A percentile compares a stretch with the other conserved stretches of the same genome.
phyloP scores from a whole-genome alignment of 2,888 invertebrate species.

The Digitonthophagus gazella region DNA sequence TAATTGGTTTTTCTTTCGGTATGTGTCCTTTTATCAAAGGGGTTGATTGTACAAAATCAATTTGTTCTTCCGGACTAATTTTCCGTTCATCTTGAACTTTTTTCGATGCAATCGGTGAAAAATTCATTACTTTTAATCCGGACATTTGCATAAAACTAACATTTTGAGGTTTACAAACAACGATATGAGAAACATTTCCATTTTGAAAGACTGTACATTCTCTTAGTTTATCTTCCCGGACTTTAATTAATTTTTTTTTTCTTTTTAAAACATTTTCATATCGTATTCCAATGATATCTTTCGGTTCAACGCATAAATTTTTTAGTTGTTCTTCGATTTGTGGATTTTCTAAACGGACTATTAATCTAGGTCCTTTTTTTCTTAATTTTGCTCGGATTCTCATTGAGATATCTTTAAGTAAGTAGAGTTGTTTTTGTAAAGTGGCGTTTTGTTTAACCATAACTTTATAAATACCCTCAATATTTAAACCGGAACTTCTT shows the following conservation, averaged over 20 bases:
- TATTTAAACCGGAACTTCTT: constrained; percentile 64
- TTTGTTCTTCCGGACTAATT: constrained; percentile 15
- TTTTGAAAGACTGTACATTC: constrained; percentile 53
- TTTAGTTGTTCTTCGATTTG: constrained; percentile 48
- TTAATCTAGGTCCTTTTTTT: constrained; percentile 49
- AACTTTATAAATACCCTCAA: constrained; percentile 78
- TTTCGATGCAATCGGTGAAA: constrained; percentile 33
- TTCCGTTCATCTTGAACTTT: constrained; percentile 8
- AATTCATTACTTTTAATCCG: constrained; percentile 29
- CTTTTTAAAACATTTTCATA: constrained; percentile 43
- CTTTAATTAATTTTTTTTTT: constrained; percentile 48
- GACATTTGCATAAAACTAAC: constrained; percentile 38
- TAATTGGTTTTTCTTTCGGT: neutral
- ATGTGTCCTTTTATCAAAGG: constrained; percentile 27
- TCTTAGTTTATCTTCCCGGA: constrained; percentile 56
- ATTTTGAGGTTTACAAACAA: constrained; percentile 54
- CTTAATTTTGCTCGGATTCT: constrained; percentile 47
- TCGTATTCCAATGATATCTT: constrained; percentile 50
- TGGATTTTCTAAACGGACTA: constrained; percentile 50
- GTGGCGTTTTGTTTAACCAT: constrained; percentile 73
- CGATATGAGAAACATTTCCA: constrained; percentile 55
- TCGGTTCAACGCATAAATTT: constrained; percentile 56
- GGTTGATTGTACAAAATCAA: constrained; percentile 39
- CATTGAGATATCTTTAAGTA: constrained; percentile 46
- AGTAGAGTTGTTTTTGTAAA: constrained; percentile 55